phyloP scores from a whole-genome alignment of 2,113 vertebrate species.

The Oncorhynchus nerka region DNA sequence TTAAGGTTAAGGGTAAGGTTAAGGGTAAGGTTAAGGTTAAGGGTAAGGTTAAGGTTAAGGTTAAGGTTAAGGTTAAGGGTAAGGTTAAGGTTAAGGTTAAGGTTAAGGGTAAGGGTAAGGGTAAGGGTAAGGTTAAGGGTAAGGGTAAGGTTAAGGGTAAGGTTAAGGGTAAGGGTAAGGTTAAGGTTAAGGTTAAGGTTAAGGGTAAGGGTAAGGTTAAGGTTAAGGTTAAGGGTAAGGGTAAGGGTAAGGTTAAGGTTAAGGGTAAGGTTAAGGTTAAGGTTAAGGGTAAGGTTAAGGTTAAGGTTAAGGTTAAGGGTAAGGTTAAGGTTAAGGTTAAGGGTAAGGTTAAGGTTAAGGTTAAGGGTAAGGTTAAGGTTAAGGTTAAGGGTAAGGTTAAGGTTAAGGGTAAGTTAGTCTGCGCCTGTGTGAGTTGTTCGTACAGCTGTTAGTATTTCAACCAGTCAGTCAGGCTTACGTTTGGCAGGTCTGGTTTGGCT shows the following conservation, averaged over 20 bases:
- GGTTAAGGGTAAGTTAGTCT: background rate
- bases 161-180: background rate
- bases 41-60: background rate
- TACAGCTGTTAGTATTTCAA: conserved; percentile 20
- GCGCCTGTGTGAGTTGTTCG: background rate
- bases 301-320: background rate
- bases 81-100: background rate
- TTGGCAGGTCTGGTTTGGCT: background rate
- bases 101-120: background rate
- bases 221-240: background rate
- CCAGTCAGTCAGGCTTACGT: conserved; percentile 54
- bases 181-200: background rate
- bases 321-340: background rate
- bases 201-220: background rate
- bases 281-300: too few species aligned
- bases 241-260: background rate
- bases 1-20: background rate
- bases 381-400: too few species aligned
- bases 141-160: background rate
- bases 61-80: background rate
- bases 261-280: background rate
- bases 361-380: background rate
- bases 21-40: too few species aligned
- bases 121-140: background rate
- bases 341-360: too few species aligned